Evolutionary conservation across 2,888 invertebrate species (phyloP), one percentile per base, ranked within the genome.

Genomic region (Odontothrips loti): DNA sequence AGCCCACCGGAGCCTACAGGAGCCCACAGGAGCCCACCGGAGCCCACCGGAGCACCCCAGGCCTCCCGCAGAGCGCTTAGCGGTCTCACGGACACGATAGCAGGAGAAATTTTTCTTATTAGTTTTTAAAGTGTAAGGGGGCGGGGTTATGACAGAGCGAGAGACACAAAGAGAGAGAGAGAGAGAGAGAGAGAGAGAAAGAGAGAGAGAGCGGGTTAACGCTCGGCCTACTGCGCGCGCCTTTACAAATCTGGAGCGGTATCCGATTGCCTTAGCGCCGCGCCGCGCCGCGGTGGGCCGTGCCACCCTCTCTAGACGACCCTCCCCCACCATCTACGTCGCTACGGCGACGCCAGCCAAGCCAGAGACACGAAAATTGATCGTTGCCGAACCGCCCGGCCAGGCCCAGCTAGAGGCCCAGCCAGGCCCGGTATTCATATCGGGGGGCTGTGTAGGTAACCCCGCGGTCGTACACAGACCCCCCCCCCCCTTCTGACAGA

Each of bases 391-490:
- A 27, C 68, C 68, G 6, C 68, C 15, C 10, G 9, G 63, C 63
- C 63, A 1, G 12, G 68, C 68, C 68, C 51, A 1, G 51, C 51
- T 17, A 51, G 51, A 8, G 0, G 68, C 68, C 68, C 68, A 27
- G 27, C 27, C 68, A 6, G 27, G 23, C 58, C 58, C n/a, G 58
- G 68, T 75, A 75, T 75, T 75, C 68, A 75, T 75, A 75, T 75
- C 68, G 10, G 68, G 15, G 58, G 58, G 6, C 58, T 58, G 58
- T 58, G 58, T 58, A 58, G 68, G 27, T 27, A 68, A 75, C 68
- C 68, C 23, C 68, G 68, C 68, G 15, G 51, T 10, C 68, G 8
- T 23, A 11, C 68, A 15, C 63, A 9, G 63, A 15, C n/a, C 12
- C 63, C 23, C 68, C 23, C 68, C 68, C 23, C 68, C 23, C 68